Evolutionary conservation across 1,140 invertebrate genomes (phyloP).

Genomic region (Planococcus citri): DNA sequence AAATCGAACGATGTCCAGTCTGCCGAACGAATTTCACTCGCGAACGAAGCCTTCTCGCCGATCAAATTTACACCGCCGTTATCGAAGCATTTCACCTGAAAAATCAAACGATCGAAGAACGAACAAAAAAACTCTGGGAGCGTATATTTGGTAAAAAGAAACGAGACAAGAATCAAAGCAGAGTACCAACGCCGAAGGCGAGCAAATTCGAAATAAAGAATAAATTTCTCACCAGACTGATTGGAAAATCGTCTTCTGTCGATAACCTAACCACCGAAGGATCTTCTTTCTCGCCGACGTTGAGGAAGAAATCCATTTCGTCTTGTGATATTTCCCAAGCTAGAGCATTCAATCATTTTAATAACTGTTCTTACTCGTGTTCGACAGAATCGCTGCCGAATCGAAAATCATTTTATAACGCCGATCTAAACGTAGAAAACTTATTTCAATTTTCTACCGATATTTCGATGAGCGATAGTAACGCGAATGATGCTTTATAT

Average conservation of each 20-base stretch:
- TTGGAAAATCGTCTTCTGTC: slow-evolving; percentile 26
- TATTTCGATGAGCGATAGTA: background rate
- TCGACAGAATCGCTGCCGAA: background rate
- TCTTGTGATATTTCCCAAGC: background rate
- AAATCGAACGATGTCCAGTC: slow-evolving; percentile 45
- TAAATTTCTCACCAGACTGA: slow-evolving; percentile 24
- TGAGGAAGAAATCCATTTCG: slow-evolving; percentile 4
- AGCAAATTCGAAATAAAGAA: slow-evolving; percentile 21
- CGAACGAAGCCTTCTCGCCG: slow-evolving; percentile 43
- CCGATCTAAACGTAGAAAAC: background rate
- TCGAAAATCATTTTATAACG: background rate
- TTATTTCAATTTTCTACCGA: slow-evolving; percentile 10
- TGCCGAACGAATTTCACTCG: slow-evolving; percentile 41
- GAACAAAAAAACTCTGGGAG: slow-evolving; percentile 23
- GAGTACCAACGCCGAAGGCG: slow-evolving; percentile 1
- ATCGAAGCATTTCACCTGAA: slow-evolving; percentile 25
- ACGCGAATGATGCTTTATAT: background rate
- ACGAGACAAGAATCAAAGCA: slow-evolving; percentile 3
- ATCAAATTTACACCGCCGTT: slow-evolving; percentile 33
- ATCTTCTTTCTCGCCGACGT: background rate
- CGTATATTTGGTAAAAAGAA: slow-evolving; percentile 25
- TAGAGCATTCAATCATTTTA: background rate
- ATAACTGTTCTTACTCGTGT: background rate
- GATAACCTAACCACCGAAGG: slow-evolving; percentile 22
- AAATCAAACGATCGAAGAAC: slow-evolving; percentile 18